Base-by-base conservation (phyloP, 1,140 invertebrate species). In the Bombus superbus region DNA sequence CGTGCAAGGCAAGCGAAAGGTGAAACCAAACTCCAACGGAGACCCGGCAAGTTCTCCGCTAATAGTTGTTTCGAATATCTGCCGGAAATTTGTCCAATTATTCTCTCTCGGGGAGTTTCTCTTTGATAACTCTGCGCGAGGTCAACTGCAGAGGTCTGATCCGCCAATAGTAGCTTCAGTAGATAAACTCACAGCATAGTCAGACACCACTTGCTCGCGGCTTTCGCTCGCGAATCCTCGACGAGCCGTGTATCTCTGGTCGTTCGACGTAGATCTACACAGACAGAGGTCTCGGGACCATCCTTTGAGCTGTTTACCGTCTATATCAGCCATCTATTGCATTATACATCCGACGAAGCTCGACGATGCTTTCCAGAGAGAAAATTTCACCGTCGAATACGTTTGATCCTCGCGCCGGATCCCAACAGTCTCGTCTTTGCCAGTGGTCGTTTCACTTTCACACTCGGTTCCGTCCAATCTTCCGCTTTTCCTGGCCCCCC, bases 151-250 rank as follows among this genome's bases (percentile, higher is more conserved):
- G 42, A 69, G 5, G 44, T 44, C 57, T 42, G 57, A 66, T 75
- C 32, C 75, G 22, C 47, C 13, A 44, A 18, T 25, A 1, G 28
- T 25, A 42, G 22, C 53, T 15, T 57, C 47, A 85, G 86, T 85
- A 78, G 86, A 85, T 53, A 18, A 47, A 59, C 22, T 57, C 81
- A 42, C 28, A 44, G 47, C 64, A 66, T 73, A 40, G 40, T 62
- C 77, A 68, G 86, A 81, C 87, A n/a, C 57, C n/a, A 32, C 38
- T 28, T 3, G 44, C 75, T 8, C 69, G 32, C 11, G n/a, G 40
- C 38, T 59, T 57, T 76, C 35, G 68, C 53, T 62, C 35, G 15
- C 59, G 15, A 44, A 57, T 47, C 42, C 25, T 59, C 38, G 15
- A 32, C 53, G 18, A 53, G 15, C 9, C 71, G 13, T 40, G 32